Conservation (phyloP, 2,888 invertebrate genomes). For the Himalopsyche japonica region DNA sequence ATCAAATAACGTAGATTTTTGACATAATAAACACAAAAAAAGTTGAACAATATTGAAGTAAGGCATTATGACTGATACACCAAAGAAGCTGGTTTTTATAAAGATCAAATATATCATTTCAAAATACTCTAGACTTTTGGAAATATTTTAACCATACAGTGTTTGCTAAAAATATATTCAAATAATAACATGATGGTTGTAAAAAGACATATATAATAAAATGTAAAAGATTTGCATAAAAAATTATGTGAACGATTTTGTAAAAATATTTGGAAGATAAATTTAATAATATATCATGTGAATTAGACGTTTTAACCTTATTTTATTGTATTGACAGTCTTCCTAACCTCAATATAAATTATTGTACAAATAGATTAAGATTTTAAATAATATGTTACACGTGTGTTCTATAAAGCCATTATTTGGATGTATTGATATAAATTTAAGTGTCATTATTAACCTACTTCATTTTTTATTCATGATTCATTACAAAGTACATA, state of each 20-base stretch:
- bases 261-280: neutral
- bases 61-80: neutral
- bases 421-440: neutral
- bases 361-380: constrained; percentile 29
- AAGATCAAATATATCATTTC: neutral
- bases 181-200: neutral
- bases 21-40: neutral
- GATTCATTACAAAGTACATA: neutral
- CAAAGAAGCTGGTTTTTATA: neutral
- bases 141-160: neutral
- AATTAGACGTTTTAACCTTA: neutral
- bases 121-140: neutral
- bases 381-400: neutral
- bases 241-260: neutral
- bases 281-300: neutral
- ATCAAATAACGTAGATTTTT: neutral
- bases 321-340: constrained; percentile 14
- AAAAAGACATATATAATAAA: neutral
- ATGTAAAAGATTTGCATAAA: neutral
- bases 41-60: neutral
- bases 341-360: constrained; percentile 16
- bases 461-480: neutral
- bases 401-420: neutral
- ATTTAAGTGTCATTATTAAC: neutral
- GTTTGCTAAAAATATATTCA: neutral